These are phyloP conservation scores for Clavelina lepadiformis DNA, from an alignment of 23 tunicate species.

Conservation along the genomic window DNA sequence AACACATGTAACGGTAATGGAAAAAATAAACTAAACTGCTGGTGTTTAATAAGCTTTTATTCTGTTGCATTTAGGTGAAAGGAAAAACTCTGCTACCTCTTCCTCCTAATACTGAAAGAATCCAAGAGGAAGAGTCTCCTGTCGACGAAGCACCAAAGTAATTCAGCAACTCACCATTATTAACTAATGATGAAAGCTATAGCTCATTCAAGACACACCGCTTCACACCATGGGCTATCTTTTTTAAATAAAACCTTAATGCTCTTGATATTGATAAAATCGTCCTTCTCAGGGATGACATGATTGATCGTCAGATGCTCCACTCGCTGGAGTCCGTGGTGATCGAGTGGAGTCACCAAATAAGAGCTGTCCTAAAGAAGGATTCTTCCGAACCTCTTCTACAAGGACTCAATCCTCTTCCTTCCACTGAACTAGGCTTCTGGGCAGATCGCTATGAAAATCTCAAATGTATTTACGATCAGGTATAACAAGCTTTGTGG, in stretches of 20 bases:
- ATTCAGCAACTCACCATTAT: too few species aligned
- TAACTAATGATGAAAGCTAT: too few species aligned
- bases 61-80: slow-evolving; percentile 76
- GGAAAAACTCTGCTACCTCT: slow-evolving; percentile 93
- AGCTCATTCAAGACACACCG: too few species aligned
- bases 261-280: too few species aligned
- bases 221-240: too few species aligned
- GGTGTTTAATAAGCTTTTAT: too few species aligned
- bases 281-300: slow-evolving; percentile 53
- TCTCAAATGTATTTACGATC: slow-evolving; percentile 90
- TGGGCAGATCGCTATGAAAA: slow-evolving; percentile 89
- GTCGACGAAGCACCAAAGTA: slow-evolving; percentile 56
- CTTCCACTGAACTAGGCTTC: slow-evolving; percentile 65
- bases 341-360: slow-evolving; percentile 96
- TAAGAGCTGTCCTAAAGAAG: slow-evolving; percentile 72
- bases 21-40: too few species aligned
- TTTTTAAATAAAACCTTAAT: too few species aligned
- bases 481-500: slow-evolving; percentile 26
- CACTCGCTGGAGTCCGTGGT: slow-evolving; percentile 91
- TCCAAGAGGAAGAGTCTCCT: slow-evolving; percentile 49
- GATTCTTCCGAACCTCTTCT: slow-evolving; percentile 74
- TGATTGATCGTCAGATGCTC: slow-evolving; percentile 76
- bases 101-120: slow-evolving; percentile 88
- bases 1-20: too few species aligned
- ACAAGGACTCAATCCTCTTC: slow-evolving; percentile 87